Base-by-base conservation (phyloP, 2,888 invertebrate genomes). In the Rhingia rostrata region DNA sequence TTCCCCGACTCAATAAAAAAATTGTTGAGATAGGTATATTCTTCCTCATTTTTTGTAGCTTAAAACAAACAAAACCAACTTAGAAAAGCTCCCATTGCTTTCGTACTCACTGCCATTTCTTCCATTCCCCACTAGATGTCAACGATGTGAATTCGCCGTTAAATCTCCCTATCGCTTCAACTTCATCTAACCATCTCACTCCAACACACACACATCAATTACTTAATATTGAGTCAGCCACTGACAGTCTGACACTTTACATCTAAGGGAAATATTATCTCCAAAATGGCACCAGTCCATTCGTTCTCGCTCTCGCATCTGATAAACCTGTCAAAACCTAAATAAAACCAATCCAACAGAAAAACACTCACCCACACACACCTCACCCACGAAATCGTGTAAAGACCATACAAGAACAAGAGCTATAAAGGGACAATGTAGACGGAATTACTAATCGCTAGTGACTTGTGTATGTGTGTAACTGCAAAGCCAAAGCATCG, bases 241-340 rank as follows among this genome's bases (percentile, higher is more conserved):
- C 56, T 66, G 80, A 75, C 70, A 80, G 53, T 80, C 56, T 66
- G 80, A 75, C 70, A 80, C 60, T 80, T 84, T 69, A 84, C 74
- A 70, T 80, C 56, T 7, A 37, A 49, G 47, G 70, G 75, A 80
- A 61, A 39, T 70, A 22, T 22, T 22, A 80, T 66, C 74, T 53
- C 60, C 60, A 74, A 84, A 80, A 84, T 79, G 79, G 74, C 70
- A 80, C 66, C 84, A 84, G 66, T 58, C 49, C 56, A 60, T 69
- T 69, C 37, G 7, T 37, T 72, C 78, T 63, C 78, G 43, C 61
- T 78, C 63, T 63, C 51, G n/a, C 54, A 43, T 58, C 56, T 56
- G 70, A 56, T 56, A 63, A 63, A 72, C 32, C 84, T 84, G 84
- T 84, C 84, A 84, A 80, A 80, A 70, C 66, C 53, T 12, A 61